Percentiles rank a stretch among this genome's conserved stretches.
Conservation (phyloP, 2,888 invertebrate genomes). For the Meteorus colon region DNA sequence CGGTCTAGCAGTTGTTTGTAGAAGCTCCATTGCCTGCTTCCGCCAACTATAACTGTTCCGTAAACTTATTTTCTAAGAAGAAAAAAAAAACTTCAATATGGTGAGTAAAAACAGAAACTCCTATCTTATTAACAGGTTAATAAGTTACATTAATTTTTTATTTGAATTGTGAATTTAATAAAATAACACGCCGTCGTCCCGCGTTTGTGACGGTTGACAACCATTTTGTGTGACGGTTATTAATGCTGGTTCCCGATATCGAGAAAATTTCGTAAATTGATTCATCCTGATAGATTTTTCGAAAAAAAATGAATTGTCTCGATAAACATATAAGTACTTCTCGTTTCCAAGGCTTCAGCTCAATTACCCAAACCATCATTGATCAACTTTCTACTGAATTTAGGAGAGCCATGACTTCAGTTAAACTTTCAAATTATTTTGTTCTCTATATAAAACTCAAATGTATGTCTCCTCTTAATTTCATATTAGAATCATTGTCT, state of each 20-base stretch:
- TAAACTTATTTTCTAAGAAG: slow-evolving; percentile 38
- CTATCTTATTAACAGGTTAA: background rate
- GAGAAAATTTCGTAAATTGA: no score
- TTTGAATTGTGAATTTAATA: background rate
- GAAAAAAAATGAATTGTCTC: no score
- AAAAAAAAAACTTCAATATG: slow-evolving; percentile 49
- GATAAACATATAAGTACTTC: no score
- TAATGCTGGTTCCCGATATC: background rate
- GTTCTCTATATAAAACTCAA: no score
- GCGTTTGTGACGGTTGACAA: background rate
- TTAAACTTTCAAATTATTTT: no score
- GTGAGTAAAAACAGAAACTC: slow-evolving; percentile 38
- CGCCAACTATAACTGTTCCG: slow-evolving; percentile 49
- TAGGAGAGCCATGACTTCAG: background rate
- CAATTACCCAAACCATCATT: background rate
- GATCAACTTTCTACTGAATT: background rate
- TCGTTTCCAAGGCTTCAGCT: no score
- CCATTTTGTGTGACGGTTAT: slow-evolving; percentile 4
- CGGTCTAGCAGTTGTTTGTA: slow-evolving; percentile 49
- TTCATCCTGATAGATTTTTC: no score
- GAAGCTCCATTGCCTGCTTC: slow-evolving; percentile 53
- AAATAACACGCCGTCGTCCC: background rate
- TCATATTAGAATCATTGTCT: no score
- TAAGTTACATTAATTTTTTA: background rate
- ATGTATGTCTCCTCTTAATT: no score